A percentile compares a stretch with the other conserved stretches of the same genome.
Conservation (phyloP, 2,888 invertebrate genomes). For the Spodoptera picta region DNA sequence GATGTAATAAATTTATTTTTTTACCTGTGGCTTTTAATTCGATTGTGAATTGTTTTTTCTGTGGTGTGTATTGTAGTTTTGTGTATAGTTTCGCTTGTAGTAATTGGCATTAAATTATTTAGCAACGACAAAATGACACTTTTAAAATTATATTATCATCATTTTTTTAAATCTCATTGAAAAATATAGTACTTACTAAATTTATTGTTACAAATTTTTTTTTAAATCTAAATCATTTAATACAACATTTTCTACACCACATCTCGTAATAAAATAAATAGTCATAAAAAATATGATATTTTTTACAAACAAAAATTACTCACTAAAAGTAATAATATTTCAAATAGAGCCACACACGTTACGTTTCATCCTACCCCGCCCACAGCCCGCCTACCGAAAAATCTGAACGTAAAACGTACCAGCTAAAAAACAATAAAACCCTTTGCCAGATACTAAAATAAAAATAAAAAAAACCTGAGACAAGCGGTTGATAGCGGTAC, state of each 20-base stretch:
- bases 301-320: constrained; percentile 19
- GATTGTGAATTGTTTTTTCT: too few species aligned
- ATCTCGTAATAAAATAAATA: too few species aligned
- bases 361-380: constrained; percentile 71
- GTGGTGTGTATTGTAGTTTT: too few species aligned
- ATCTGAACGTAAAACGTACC: constrained; percentile 74
- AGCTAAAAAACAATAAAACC: constrained; percentile 84
- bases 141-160: too few species aligned
- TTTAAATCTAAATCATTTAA: too few species aligned
- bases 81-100: too few species aligned
- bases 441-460: constrained; percentile 71
- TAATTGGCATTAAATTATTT: too few species aligned
- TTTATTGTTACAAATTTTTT: neutral
- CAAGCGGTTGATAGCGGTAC: constrained; percentile 57
- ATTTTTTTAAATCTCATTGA: too few species aligned
- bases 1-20: constrained; percentile 38
- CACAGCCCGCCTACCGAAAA: constrained; percentile 85
- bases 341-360: constrained; percentile 64
- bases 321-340: constrained; percentile 31
- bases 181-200: too few species aligned
- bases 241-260: too few species aligned
- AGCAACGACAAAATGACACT: too few species aligned
- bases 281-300: constrained; percentile 5
- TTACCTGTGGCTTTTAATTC: neutral
- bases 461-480: constrained; percentile 54